Base-by-base conservation (phyloP, 1,140 invertebrate species). In the Luehdorfia chinensis region DNA sequence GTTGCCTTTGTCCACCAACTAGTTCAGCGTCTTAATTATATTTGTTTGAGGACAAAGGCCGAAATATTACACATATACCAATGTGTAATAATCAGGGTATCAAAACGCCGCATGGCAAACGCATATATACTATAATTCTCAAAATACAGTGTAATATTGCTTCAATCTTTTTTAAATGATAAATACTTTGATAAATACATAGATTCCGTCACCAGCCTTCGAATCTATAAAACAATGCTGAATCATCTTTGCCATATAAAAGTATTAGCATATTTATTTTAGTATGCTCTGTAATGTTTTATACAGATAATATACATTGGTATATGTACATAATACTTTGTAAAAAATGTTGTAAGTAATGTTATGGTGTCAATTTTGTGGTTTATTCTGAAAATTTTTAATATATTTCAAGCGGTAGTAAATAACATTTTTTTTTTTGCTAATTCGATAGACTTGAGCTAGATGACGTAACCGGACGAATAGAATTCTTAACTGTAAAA, bases 241-340 rank as follows among this genome's bases (percentile, higher is more conserved):
- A 21, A 37, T 21, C 34, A 12, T 16, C 34, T 19, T 37, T 37
- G 34, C 18, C 34, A 37, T 37, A 37, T 37, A 37, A 37, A 37
- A 4, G 34, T 37, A 37, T 37, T 15, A 16, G 15, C 15, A 33
- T 16, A 30, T 15, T 16, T 1, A 18, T 33, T 33, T 18, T 3
- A n/a, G 14, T n/a, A 11, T 33, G 9, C 13, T 16, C 14, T 33
- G 6, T 5, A 25, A 25, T 25, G 1, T 7, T n/a, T n/a, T n/a
- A n/a, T n/a, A n/a, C 4, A 9, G 8, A 31, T 15, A n/a, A 36
- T 16, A 36, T 19, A 19, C 14, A 34, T 19, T 18, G 9, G n/a
- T n/a, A 36, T 36, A 36, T 21, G 7, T 36, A 37, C 34, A 37
- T 16, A 15, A n/a, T n/a, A n/a, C n/a, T n/a, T 21, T 3, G 19